These are phyloP conservation scores for Coendou prehensilis DNA, from an alignment of 2,797 vertebrate species.

Conservation along the genomic window DNA sequence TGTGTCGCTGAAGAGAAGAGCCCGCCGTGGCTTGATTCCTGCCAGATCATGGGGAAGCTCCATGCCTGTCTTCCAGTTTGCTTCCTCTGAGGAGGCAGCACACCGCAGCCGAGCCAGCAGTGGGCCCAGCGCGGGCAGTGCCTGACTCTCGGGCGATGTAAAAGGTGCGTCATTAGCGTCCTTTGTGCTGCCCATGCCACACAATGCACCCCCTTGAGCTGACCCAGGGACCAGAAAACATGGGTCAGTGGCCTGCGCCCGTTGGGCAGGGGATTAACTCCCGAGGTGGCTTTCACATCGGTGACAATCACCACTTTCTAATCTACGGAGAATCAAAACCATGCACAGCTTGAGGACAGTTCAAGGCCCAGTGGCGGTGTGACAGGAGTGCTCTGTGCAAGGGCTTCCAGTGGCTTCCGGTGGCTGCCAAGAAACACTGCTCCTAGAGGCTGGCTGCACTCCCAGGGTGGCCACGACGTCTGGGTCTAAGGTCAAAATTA, in stretches of 20 bases:
- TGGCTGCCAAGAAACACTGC: rapidly evolving
- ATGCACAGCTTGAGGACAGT: rapidly evolving
- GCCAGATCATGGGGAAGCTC: rapidly evolving
- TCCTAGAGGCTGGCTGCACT: not conserved
- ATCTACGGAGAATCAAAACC: not conserved
- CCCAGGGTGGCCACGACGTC: not conserved
- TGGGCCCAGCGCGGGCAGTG: rapidly evolving
- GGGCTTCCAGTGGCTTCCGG: rapidly evolving
- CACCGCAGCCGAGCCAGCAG: not conserved
- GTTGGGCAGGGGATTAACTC: not conserved
- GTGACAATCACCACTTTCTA: not conserved
- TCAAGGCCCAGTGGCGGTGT: rapidly evolving
- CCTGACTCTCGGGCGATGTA: rapidly evolving
- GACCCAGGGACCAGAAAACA: not conserved
- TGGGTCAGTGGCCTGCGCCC: not conserved
- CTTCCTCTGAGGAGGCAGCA: not conserved
- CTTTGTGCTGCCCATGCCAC: not conserved
- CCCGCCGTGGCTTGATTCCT: rapidly evolving
- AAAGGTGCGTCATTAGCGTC: rapidly evolving
- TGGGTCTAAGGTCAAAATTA: not conserved
- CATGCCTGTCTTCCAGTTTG: rapidly evolving
- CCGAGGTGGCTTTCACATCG: not conserved
- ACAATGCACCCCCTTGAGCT: rapidly evolving
- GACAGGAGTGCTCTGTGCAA: rapidly evolving
- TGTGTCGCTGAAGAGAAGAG: rapidly evolving